Evolutionary conservation across 2,113 vertebrate genomes (phyloP).

Genomic region (Trematomus loennbergii): DNA sequence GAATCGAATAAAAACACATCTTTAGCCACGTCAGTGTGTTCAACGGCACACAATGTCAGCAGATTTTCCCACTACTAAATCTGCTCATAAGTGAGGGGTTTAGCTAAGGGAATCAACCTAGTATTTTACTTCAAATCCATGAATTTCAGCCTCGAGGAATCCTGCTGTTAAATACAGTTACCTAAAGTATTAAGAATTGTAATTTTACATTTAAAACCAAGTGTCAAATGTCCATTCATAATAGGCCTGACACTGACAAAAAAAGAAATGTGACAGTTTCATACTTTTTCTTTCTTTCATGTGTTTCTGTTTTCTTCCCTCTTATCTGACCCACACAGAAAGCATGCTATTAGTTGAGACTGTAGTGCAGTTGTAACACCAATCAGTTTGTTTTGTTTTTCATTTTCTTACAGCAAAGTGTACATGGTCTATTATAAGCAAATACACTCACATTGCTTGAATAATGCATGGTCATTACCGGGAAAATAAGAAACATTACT

Average conservation of each 20-base stretch:
- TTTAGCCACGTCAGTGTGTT: constrained; percentile 66
- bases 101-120: constrained; percentile 70
- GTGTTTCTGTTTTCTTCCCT: constrained; percentile 17
- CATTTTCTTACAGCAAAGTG: constrained; percentile 36
- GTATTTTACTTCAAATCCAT: constrained; percentile 60
- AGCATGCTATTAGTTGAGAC: constrained; percentile 23
- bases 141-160: constrained; percentile 54
- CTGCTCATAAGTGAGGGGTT: constrained; percentile 72
- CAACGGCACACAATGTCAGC: constrained; percentile 72
- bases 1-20: constrained; percentile 78
- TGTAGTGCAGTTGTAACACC: constrained; percentile 18
- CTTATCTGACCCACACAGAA: constrained; percentile 46
- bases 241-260: constrained; percentile 10
- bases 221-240: constrained; percentile 25
- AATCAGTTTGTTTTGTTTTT: constrained; percentile 30
- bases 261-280: not conserved
- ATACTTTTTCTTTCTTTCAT: constrained; percentile 22
- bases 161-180: constrained; percentile 57
- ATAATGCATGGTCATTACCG: constrained; percentile 62
- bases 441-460: constrained; percentile 40
- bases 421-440: constrained; percentile 21
- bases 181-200: constrained; percentile 49
- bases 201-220: constrained; percentile 47
- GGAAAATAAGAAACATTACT: constrained; percentile 56
- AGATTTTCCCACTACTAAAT: constrained; percentile 75